These are phyloP conservation scores for Myrmophylax atrothorax DNA, from an alignment of 2,113 vertebrate genomes.

Conservation along the genomic window DNA sequence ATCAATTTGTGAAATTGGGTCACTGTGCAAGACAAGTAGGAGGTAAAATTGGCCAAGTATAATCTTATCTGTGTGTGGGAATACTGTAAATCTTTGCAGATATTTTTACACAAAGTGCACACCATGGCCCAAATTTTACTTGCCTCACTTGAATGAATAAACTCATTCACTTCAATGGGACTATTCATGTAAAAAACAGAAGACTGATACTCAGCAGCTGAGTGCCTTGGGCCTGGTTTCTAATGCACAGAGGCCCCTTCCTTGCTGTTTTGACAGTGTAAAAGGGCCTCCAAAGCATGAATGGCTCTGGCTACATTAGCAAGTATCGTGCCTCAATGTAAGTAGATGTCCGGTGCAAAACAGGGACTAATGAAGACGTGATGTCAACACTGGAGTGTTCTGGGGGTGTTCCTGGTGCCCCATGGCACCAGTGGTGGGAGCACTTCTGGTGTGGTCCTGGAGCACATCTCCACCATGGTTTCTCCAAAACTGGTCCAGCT, in stretches of 20 bases:
- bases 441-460: slow-evolving; percentile 31
- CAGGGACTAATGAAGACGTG: slow-evolving; percentile 55
- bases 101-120: slow-evolving; percentile 68
- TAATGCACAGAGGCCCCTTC: slow-evolving; percentile 39
- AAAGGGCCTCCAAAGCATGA: slow-evolving; percentile 55
- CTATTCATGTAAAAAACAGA: slow-evolving; percentile 69
- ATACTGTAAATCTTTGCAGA: slow-evolving; percentile 65
- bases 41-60: slow-evolving; percentile 58
- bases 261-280: slow-evolving; percentile 55
- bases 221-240: slow-evolving; percentile 60
- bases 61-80: slow-evolving; percentile 68
- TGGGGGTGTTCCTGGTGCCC: not conserved
- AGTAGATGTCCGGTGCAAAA: slow-evolving; percentile 23
- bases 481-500: not conserved
- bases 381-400: not conserved
- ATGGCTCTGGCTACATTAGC: slow-evolving; percentile 66
- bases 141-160: slow-evolving; percentile 66
- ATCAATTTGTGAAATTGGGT: slow-evolving; percentile 41
- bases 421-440: not conserved
- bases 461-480: not conserved
- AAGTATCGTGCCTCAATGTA: slow-evolving; percentile 58
- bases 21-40: slow-evolving; percentile 63
- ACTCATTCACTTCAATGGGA: slow-evolving; percentile 66
- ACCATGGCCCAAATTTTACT: slow-evolving; percentile 68
- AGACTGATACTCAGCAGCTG: slow-evolving; percentile 49